Conservation (phyloP, 2,797 vertebrate genomes). For the Pseudochirops cupreus region DNA sequence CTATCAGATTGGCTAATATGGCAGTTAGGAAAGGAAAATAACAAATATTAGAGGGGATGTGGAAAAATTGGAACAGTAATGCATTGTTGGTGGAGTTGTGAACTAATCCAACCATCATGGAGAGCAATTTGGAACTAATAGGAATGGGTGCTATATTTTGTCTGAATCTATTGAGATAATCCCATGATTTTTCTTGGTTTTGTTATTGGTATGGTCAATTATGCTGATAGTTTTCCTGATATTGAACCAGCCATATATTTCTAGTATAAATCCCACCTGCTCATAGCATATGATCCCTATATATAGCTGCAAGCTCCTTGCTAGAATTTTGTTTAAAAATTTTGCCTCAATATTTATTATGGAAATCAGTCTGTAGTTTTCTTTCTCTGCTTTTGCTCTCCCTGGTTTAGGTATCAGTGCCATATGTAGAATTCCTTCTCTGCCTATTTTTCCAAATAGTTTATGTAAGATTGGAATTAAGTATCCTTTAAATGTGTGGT, state of each 20-base stretch:
- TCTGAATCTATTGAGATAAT: background rate
- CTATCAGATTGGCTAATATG: too few relatives aligned
- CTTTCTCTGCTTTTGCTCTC: background rate
- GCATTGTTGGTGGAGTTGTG: too few relatives aligned
- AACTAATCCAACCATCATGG: too few relatives aligned
- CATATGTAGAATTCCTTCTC: background rate
- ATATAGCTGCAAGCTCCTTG: background rate
- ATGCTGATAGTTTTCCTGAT: background rate
- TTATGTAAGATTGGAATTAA: background rate
- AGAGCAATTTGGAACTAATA: too few relatives aligned
- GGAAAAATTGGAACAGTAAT: too few relatives aligned
- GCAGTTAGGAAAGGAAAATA: too few relatives aligned
- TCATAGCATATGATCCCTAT: background rate
- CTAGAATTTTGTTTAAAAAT: background rate
- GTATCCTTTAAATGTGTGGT: background rate
- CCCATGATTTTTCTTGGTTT: background rate
- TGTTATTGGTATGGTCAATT: background rate
- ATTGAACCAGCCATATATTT: background rate
- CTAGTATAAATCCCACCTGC: background rate
- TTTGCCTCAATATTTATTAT: background rate
- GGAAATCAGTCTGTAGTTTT: background rate
- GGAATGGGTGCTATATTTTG: background rate
- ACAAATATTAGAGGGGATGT: too few relatives aligned
- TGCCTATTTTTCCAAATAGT: background rate
- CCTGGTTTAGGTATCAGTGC: background rate